These are phyloP conservation scores for Nycteola revayana DNA, from an alignment of 2,888 invertebrate genomes.

Conservation along the genomic window DNA sequence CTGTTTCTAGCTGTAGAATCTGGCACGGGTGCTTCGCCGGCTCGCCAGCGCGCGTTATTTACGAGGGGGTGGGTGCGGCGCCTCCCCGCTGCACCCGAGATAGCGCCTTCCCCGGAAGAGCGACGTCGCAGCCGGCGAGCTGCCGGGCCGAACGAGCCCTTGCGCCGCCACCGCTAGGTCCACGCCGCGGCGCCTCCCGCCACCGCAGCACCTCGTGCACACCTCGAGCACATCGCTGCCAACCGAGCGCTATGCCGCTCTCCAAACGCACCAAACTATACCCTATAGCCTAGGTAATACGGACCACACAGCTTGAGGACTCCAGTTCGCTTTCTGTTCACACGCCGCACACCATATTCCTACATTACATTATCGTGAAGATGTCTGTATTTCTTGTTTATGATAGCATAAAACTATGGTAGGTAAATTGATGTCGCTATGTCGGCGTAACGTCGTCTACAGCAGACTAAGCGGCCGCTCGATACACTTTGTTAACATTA, in stretches of 20 bases:
- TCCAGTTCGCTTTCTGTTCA: conserved; percentile 47
- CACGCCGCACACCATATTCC: conserved; percentile 50
- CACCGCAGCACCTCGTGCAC: conserved; percentile 57
- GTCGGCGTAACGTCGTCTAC: conserved; percentile 50
- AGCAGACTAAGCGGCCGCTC: conserved; percentile 38
- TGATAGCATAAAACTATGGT: conserved; percentile 71
- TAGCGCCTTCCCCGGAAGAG: conserved; percentile 79
- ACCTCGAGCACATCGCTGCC: conserved; percentile 68
- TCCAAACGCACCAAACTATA: conserved; percentile 59
- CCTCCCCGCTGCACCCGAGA: conserved; percentile 71
- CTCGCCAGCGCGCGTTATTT: conserved; percentile 81
- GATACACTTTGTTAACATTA: conserved; percentile 43
- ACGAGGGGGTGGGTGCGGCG: conserved; percentile 70
- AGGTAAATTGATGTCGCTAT: conserved; percentile 62
- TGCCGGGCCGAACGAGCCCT: conserved; percentile 40
- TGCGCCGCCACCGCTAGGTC: conserved; percentile 38
- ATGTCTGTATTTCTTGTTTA: conserved; percentile 72
- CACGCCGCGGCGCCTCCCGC: conserved; percentile 14
- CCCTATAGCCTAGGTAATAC: conserved; percentile 61
- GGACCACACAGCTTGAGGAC: conserved; percentile 40
- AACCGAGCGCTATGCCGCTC: conserved; percentile 53
- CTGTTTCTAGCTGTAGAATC: conserved; percentile 82
- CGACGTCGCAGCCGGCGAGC: conserved; percentile 59
- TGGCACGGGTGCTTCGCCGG: conserved; percentile 81
- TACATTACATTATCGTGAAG: conserved; percentile 65